Conservation (phyloP, 2,888 invertebrate genomes). For the Cotesia congregata region DNA sequence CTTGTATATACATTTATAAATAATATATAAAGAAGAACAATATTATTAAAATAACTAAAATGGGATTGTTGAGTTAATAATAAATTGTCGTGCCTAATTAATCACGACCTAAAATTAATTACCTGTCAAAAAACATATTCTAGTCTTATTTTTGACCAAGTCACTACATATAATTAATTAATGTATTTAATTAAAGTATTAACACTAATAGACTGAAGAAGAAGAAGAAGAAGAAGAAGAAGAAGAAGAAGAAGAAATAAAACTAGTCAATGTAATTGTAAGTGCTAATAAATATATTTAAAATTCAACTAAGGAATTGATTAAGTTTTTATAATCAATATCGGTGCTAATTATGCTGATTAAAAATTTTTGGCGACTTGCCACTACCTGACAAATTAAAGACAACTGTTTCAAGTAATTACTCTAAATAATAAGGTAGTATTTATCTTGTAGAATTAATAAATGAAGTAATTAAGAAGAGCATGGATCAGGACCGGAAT, state of each 20-base stretch:
- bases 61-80: neutral
- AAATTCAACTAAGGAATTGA: conserved; percentile 17
- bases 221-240: neutral
- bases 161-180: conserved; percentile 2
- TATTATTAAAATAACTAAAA: neutral
- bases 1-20: neutral
- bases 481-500: conserved; percentile 61
- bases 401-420: neutral
- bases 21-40: neutral
- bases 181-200: neutral
- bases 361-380: neutral
- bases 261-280: neutral
- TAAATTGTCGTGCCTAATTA: conserved; percentile 12
- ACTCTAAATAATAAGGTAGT: neutral
- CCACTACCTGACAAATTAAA: neutral
- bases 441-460: neutral
- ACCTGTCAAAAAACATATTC: conserved; percentile 19
- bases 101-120: conserved; percentile 14
- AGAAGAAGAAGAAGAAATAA: neutral
- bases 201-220: conserved; percentile 14
- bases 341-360: neutral
- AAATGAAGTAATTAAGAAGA: conserved; percentile 36
- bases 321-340: neutral
- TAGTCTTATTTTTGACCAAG: conserved; percentile 4
- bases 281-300: neutral